These are phyloP conservation scores for Indri indri DNA, from an alignment of 2,113 vertebrate genomes.

Conservation along the genomic window DNA sequence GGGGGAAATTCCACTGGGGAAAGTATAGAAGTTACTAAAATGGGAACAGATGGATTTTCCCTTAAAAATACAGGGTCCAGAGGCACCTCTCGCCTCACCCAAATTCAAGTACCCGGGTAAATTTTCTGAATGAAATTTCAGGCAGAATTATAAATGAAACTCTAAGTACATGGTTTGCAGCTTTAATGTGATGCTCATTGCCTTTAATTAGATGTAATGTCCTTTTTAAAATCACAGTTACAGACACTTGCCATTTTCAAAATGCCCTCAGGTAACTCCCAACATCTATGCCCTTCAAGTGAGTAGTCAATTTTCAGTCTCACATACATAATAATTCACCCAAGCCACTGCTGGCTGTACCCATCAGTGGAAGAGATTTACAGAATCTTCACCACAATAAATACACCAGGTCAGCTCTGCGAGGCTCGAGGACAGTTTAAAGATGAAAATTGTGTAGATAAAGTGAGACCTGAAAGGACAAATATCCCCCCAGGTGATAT, in stretches of 20 bases:
- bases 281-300: conserved; percentile 55
- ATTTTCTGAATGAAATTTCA: background rate
- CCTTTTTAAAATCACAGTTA: conserved; percentile 47
- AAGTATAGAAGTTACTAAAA: background rate
- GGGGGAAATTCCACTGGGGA: background rate
- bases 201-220: conserved; percentile 26
- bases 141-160: conserved; percentile 26
- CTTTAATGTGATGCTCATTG: background rate
- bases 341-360: background rate
- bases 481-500: background rate
- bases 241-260: conserved; percentile 52
- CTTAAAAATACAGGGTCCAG: background rate
- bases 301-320: background rate
- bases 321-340: conserved; percentile 50
- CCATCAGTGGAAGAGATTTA: conserved; percentile 34
- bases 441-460: conserved; percentile 53
- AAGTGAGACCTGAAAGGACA: conserved; percentile 27
- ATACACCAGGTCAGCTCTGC: conserved; percentile 39
- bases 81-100: background rate
- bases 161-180: background rate
- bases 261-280: conserved; percentile 60
- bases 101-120: background rate
- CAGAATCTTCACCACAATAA: conserved; percentile 20
- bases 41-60: background rate
- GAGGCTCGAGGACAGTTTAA: background rate